Percentiles rank a stretch among this genome's conserved stretches.
Evolutionary conservation across 1,140 invertebrate species (phyloP).

Genomic region (Bombus polaris): DNA sequence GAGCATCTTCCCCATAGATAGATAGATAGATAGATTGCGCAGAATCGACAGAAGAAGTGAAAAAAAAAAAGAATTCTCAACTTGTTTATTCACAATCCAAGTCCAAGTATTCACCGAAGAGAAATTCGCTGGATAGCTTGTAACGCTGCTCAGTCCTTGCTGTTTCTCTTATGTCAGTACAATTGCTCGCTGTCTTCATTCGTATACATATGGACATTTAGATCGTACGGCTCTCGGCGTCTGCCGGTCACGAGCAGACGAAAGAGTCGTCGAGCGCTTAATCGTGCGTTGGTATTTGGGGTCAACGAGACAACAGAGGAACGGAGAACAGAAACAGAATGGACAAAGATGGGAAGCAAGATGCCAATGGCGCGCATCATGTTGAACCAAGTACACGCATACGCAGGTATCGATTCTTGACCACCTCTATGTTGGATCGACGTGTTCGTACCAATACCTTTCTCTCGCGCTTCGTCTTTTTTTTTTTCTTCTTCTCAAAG

Average conservation of each 20-base stretch:
- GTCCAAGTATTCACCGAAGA: background rate
- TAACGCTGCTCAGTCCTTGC: constrained; percentile 35
- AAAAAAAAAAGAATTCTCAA: background rate
- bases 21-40: too few species aligned
- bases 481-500: constrained; percentile 22
- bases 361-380: constrained; percentile 38
- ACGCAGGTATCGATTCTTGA: constrained; percentile 65
- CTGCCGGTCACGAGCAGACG: constrained; percentile 14
- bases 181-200: constrained; percentile 54
- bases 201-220: constrained; percentile 50
- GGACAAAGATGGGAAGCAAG: constrained; percentile 25
- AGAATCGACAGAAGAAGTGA: too few species aligned
- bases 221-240: constrained; percentile 42
- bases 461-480: constrained; percentile 56
- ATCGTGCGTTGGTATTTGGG: constrained; percentile 70
- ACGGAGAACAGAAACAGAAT: constrained; percentile 30
- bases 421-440: constrained; percentile 60
- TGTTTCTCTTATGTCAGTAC: constrained; percentile 29
- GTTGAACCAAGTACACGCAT: background rate
- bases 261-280: constrained; percentile 61
- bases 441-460: constrained; percentile 62
- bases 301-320: constrained; percentile 59
- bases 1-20: too few species aligned
- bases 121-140: constrained; percentile 46
- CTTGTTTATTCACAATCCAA: background rate